Evolutionary conservation across 2,888 invertebrate genomes (phyloP), one percentile per base, ranked within the genome.

Genomic region (Parnassius glacialis): DNA sequence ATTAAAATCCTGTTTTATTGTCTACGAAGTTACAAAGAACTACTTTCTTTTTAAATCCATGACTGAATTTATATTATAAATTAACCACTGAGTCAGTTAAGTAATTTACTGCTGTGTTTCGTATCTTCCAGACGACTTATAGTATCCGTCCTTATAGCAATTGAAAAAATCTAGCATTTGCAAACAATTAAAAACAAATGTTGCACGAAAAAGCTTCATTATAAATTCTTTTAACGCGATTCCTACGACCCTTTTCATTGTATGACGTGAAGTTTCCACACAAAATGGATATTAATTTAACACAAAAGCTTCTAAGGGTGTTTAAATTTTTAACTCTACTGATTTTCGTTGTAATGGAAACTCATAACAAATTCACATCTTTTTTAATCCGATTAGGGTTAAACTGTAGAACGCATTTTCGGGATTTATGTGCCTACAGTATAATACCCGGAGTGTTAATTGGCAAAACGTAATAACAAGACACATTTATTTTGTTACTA

Each of bases 121-220:
- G 43, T 43, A 43, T 43, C 11, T 11, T 43, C 11, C 9, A 43
- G 2, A 3, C 11, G 43, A 43, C 9, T 43, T 34, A 10, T 43
- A 11, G 10, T 43, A 11, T 43, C 10, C 43, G 10, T 43, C 1
- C 43, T 43, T 11, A 11, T 54, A 43, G 41, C 10, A 50, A 42
- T 43, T 42, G 43, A 56, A 55, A 51, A 57, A 42, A 34, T n/a
- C n/a, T 2, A 11, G 9, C 10, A 9, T 55, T 44, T 20, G 20
- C 12, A 9, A n/a, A 55, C 55, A 47, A 56, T 56, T 47, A 47
- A 20, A 56, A 56, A 34, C 34, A 50, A 70, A 69, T 71, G 67
- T 72, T 66, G 62, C 68, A 67, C 68, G 70, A 72, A 75, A 74
- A 73, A 74, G 74, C 74, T 79, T 75, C 71, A 80, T 83, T 80